A percentile compares a stretch with the other conserved stretches of the same genome.
Evolutionary conservation across 2,888 invertebrate genomes (phyloP).

Genomic region (Ophion ventricosus): DNA sequence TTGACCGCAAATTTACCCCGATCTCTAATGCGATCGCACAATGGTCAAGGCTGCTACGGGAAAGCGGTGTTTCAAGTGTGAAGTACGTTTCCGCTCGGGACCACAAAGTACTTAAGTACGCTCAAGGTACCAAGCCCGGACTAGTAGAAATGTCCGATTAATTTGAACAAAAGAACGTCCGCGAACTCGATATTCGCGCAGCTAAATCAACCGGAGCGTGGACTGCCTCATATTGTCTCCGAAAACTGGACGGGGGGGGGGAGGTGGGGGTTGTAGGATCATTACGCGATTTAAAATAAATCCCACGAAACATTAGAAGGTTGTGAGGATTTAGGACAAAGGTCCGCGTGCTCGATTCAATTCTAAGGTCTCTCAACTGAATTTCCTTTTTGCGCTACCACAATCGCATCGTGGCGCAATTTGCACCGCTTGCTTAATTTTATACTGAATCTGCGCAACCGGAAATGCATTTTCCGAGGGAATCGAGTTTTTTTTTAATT

Average conservation of each 20-base stretch:
- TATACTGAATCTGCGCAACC: neutral
- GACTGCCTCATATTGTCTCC: neutral
- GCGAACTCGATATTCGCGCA: conserved; percentile 1
- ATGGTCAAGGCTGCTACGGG: conserved; percentile 16
- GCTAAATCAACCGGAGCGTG: neutral
- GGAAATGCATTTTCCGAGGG: neutral
- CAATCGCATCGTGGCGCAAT: neutral
- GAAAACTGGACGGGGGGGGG: neutral
- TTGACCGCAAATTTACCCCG: conserved; percentile 13
- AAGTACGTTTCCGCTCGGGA: neutral
- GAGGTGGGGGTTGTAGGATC: neutral
- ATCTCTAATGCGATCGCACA: conserved; percentile 1
- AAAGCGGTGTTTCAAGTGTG: conserved; percentile 10
- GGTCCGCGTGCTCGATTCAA: neutral
- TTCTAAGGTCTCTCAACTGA: neutral
- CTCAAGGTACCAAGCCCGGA: neutral
- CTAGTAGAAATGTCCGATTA: conserved; percentile 7
- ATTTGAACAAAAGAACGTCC: conserved; percentile 11
- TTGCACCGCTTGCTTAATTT: neutral
- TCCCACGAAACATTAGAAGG: neutral
- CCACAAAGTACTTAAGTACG: conserved; percentile 14
- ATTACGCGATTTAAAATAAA: neutral
- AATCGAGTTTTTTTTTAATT: neutral
- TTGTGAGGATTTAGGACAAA: conserved; percentile 13
- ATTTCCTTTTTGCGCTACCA: neutral